phyloP scores from a whole-genome alignment of 2,797 vertebrate genomes.

The Hypotaenidia okinawae region DNA sequence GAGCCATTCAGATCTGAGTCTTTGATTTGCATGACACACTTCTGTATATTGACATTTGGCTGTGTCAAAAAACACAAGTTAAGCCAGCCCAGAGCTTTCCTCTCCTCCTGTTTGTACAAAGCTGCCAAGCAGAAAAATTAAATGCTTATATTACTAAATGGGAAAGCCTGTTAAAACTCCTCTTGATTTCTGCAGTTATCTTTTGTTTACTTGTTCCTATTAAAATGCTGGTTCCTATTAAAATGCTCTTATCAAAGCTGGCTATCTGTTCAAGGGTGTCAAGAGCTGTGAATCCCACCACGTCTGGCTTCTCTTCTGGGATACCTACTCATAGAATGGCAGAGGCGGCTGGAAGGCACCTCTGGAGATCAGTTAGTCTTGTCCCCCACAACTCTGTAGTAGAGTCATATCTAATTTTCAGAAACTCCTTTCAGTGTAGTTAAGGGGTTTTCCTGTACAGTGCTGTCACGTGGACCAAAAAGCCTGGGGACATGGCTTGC shows the following conservation, averaged over 20 bases:
- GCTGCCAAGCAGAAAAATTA: constrained; percentile 33
- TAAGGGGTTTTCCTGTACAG: not conserved
- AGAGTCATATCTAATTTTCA: not conserved
- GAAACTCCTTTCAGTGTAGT: not conserved
- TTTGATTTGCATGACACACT: constrained; percentile 42
- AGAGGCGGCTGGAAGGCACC: not conserved
- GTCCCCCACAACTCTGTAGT: not conserved
- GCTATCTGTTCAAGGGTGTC: not conserved
- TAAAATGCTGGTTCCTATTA: not conserved
- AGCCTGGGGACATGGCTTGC: not conserved
- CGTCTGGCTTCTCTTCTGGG: not conserved
- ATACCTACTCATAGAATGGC: not conserved
- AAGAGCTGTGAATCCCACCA: not conserved
- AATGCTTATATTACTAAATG: constrained; percentile 9
- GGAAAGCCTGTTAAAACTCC: not conserved
- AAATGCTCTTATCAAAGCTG: not conserved
- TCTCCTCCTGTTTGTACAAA: constrained; percentile 54
- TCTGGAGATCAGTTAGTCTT: not conserved
- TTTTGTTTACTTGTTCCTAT: not conserved
- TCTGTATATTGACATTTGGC: constrained; percentile 47
- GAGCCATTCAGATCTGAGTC: constrained; percentile 25
- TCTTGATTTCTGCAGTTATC: not conserved
- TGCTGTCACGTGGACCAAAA: not conserved
- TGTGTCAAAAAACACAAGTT: constrained; percentile 31
- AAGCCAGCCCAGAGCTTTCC: constrained; percentile 37